Evolutionary conservation across 2,113 vertebrate species (phyloP), one percentile per base, ranked within the genome.

Genomic region (Emydura subglobosa): DNA sequence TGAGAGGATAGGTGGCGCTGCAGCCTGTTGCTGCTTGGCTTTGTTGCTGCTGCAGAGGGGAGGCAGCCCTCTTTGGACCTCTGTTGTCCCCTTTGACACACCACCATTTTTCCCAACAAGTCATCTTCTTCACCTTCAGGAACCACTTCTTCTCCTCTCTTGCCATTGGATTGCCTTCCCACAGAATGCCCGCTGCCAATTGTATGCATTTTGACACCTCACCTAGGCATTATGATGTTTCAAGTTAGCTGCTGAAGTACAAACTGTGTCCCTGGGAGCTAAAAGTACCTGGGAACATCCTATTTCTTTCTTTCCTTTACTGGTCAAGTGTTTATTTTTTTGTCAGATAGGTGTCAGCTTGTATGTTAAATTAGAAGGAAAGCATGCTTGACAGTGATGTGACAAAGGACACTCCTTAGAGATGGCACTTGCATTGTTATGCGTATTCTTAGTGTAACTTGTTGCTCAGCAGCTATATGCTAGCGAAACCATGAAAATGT

Each of bases 401-500:
- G 0, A 92, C 82, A 93, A 97, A 94, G 95, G 83, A 93, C 90
- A 91, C 89, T 61, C 87, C 91, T 86, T 61, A 5, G 1, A 61
- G 86, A 50, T 87, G 88, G 93, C 83, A 86, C 94, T 93, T 80
- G 87, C 95, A 94, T 96, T 97, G 91, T 91, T 80, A 24, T 44
- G 91, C 2, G 1, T 61, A 74, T 88, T 91, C 57, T 78, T 94
- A 83, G 93, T 94, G 72, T 96, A 72, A 83, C 61, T 94, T 44
- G 94, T 95, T 96, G 96, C 96, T 96, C 90, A 83, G 93, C 96
- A 96, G 95, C 95, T 93, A 0, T 0, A 86, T 83, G 83, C 87
- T 90, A 87, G 90, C 87, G 84, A 94, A 94, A 97, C 88, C 51
- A 79, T 93, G 96, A 91, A 96, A 95, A 96, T 94, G 82, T 95